Base-by-base conservation (phyloP, 2,113 vertebrate species). In the Andinoacara biseriatus region DNA sequence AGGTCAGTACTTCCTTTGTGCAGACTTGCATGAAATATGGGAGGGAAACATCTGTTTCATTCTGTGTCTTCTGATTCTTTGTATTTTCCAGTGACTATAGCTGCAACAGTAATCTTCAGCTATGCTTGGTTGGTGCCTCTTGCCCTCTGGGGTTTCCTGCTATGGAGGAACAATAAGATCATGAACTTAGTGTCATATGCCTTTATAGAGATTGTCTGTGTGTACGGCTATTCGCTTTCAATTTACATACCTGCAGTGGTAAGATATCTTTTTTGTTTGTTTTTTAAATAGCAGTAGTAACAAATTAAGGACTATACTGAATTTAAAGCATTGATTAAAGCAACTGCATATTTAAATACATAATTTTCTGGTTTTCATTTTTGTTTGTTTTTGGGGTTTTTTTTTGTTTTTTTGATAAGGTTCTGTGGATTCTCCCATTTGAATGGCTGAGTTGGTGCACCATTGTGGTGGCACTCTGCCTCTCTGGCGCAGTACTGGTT, bases 201-300 rank as follows among this genome's bases (percentile, higher is more conserved):
- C 0, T 99, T 99, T 82, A 95, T 99, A 95, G 98, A 99, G 95
- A 97, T 99, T 0, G 96, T 98, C 81, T 99, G 98, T 74, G 97
- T 97, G 0, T 99, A 99, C 0, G 98, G 98, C 85, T 99, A 99
- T 88, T 99, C 98, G 0, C 97, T 99, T 78, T 96, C 97, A 56
- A 89, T 99, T 87, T 99, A 98, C 90, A 97, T 99, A 78, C 98
- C 98, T 85, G 97, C 97, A 5, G 97, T 97, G 84, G 98, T 99
- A 94, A 74, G 98, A 94, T 57, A 18, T 75, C 1, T 72, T 52
- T 1, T 1, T 46, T 40, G 29, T 67, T 1, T n/a, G 14, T 7
- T 57, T 35, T 29, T 20, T 11, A 33, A 38, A n/a, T 52, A 3
- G 15, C 15, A 58, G 46, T 38, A n/a, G 1, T 49, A 80, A 49